Evolutionary conservation across 1,140 invertebrate species (phyloP).

Genomic region (Bombus haemorrhoidalis): DNA sequence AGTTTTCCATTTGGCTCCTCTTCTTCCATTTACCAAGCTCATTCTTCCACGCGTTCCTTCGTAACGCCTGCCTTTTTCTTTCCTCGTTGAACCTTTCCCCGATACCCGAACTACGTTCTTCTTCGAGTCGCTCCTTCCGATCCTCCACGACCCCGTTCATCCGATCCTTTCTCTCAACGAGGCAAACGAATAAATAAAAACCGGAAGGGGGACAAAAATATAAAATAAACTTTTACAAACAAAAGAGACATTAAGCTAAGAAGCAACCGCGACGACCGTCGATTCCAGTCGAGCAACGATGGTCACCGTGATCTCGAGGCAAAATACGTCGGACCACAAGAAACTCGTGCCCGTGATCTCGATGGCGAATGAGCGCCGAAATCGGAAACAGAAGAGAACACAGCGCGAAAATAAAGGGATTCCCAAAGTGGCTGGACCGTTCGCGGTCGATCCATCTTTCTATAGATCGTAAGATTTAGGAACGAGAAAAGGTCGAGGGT

Average conservation of each 20-base stretch:
- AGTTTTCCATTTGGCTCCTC: neutral
- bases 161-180: too few species aligned
- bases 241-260: neutral
- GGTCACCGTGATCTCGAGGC: neutral
- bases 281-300: neutral
- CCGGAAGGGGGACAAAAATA: neutral
- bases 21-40: neutral
- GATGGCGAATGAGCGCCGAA: neutral
- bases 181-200: neutral
- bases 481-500: neutral
- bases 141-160: too few species aligned
- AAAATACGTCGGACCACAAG: constrained; percentile 5
- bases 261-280: neutral
- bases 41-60: too few species aligned
- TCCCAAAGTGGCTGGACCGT: constrained; percentile 33
- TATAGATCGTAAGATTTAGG: constrained; percentile 42
- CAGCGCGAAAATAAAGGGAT: neutral
- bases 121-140: too few species aligned
- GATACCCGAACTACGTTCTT: neutral
- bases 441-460: constrained; percentile 39
- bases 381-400: neutral
- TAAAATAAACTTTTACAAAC: neutral
- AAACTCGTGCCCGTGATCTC: neutral
- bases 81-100: neutral
- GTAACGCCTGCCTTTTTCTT: neutral